These are phyloP conservation scores for Mormyrus iriodes DNA, from an alignment of 2,113 vertebrate species.

Conservation along the genomic window DNA sequence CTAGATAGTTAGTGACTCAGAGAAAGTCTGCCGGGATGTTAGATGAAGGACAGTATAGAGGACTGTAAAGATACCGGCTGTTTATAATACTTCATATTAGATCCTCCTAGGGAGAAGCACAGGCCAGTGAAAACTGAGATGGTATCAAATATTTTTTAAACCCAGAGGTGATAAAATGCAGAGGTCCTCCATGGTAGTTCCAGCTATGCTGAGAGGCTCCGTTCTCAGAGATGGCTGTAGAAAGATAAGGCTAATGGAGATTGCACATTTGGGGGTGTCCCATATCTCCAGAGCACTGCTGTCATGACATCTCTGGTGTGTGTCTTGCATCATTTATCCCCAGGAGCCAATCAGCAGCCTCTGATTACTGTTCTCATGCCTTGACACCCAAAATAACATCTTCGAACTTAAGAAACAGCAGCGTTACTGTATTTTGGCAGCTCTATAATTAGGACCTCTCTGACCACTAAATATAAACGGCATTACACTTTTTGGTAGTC, in stretches of 20 bases:
- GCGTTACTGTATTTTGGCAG: conserved; percentile 37
- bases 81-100: neutral
- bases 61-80: neutral
- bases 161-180: neutral
- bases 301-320: neutral
- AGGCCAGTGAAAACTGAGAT: neutral
- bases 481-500: neutral
- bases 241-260: neutral
- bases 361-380: conserved; percentile 4
- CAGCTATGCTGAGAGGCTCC: neutral
- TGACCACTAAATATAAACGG: conserved; percentile 30
- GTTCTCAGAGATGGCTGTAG: neutral
- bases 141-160: neutral
- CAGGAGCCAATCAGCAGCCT: neutral
- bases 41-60: neutral
- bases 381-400: conserved; percentile 23
- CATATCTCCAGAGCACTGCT: neutral
- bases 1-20: neutral
- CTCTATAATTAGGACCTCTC: conserved; percentile 40
- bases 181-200: neutral
- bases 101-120: neutral
- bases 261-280: neutral
- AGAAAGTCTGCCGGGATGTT: neutral
- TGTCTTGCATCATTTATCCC: neutral
- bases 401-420: conserved; percentile 17